These are phyloP conservation scores for Stigmatopora nigra DNA, from an alignment of 2,113 vertebrate species.

Conservation along the genomic window DNA sequence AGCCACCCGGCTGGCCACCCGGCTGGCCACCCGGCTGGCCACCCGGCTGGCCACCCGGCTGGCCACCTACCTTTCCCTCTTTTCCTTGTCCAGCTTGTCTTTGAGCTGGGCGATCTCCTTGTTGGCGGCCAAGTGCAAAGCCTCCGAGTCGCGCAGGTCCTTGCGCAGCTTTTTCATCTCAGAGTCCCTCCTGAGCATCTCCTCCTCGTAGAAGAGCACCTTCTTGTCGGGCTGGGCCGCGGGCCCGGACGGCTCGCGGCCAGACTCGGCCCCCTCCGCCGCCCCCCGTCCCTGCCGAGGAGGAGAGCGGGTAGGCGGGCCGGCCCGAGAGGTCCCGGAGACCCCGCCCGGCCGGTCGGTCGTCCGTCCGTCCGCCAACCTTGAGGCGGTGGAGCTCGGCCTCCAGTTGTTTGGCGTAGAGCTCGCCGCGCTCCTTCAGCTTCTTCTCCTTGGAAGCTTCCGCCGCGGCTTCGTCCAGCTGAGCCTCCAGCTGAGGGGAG, in stretches of 20 bases:
- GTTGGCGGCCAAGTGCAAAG: constrained; percentile 80
- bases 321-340: no score
- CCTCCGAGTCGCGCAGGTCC: constrained; percentile 87
- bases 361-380: constrained; percentile 62
- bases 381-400: constrained; percentile 81
- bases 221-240: constrained; percentile 93
- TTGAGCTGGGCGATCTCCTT: constrained; percentile 83
- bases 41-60: no score
- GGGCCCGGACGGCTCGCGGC: constrained; percentile 85
- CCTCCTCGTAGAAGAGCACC: constrained; percentile 88
- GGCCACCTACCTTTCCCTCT: constrained; percentile 80
- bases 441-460: constrained; percentile 91
- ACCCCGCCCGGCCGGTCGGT: not conserved
- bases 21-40: no score
- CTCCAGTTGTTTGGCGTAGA: constrained; percentile 87
- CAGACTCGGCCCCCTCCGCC: constrained; percentile 70
- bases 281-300: constrained; percentile 78
- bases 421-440: constrained; percentile 88
- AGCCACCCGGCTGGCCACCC: no score
- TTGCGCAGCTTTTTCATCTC: constrained; percentile 87
- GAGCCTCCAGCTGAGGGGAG: constrained; percentile 78
- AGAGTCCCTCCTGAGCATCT: constrained; percentile 82
- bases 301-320: not conserved
- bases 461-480: constrained; percentile 79
- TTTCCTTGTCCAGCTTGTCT: constrained; percentile 86